phyloP scores from a whole-genome alignment of 2,113 vertebrate genomes.

The Xenus cinereus region DNA sequence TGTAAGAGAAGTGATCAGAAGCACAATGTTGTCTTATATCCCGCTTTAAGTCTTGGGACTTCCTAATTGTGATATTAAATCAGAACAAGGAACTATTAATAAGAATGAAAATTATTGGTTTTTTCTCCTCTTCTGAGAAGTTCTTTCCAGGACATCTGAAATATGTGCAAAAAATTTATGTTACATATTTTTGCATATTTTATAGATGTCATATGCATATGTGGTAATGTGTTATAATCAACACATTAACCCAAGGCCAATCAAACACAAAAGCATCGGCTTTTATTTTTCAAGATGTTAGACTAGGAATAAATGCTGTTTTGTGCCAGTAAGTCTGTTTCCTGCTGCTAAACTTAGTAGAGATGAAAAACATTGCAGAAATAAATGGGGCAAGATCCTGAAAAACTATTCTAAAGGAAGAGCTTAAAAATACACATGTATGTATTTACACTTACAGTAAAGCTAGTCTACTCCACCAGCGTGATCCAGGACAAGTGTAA shows the following conservation, averaged over 20 bases:
- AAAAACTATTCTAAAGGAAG: conserved; percentile 24
- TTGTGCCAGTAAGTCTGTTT: not conserved
- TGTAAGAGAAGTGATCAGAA: not conserved
- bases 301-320: not conserved
- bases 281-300: not conserved
- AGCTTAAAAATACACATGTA: not conserved
- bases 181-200: not conserved
- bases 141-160: not conserved
- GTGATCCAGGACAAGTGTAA: not conserved
- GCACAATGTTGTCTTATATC: not conserved
- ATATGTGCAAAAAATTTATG: not conserved
- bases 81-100: not conserved
- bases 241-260: not conserved
- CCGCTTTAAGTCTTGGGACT: not conserved
- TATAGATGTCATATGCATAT: not conserved
- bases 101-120: not conserved
- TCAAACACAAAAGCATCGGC: not conserved
- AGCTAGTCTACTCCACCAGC: not conserved
- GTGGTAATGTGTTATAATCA: not conserved
- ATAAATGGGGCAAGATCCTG: not conserved
- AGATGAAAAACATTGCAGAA: not conserved
- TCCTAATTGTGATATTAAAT: not conserved
- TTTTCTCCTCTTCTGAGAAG: not conserved
- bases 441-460: not conserved
- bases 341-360: not conserved